Evolutionary conservation across 2,113 vertebrate genomes (phyloP), one percentile per base, ranked within the genome.

Genomic region (Cyanoramphus novaezelandiae): DNA sequence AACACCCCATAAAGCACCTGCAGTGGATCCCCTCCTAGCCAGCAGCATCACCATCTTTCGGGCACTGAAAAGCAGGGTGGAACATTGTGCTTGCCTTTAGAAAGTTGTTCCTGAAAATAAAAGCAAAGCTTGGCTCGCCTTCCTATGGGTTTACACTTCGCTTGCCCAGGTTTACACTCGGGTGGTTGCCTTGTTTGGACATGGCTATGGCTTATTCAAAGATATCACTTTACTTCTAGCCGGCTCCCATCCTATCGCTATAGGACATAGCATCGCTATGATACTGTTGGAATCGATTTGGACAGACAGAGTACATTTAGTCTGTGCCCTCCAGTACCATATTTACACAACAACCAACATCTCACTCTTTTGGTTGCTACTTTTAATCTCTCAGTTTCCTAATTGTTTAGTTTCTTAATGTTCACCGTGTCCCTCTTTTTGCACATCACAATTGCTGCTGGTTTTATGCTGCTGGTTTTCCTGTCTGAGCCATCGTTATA

Each of bases 221-320:
- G 88, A 33, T 72, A 94, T 85, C 85, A n/a, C 52, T 91, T 96
- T 86, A 81, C 93, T 67, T 76, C 52, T 74, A 95, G 2, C 52
- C 13, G 14, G 47, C 57, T 95, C 62, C 55, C n/a, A n/a, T n/a
- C 20, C 31, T 59, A 57, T 13, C 9, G 13, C 55, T 57, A 13
- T 13, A 19, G 53, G 12, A 20, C 53, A 55, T 13, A 55, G 29
- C 18, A 55, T 33, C 3, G 57, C 55, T 75, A 6, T 79, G 50
- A 89, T 37, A 35, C 84, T 82, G 46, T 35, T 68, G 2, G 28
- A 41, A 7, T 25, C 52, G 35, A 10, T 60, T 4, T 37, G 67
- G 76, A 25, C 63, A 84, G 63, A n/a, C 31, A 53, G 7, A 7
- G 9, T 29, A 13, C 12, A 1, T 55, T 65, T 41, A 21, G 35